Base-by-base conservation (phyloP, 1,140 invertebrate genomes). In the Danaus melanippus region DNA sequence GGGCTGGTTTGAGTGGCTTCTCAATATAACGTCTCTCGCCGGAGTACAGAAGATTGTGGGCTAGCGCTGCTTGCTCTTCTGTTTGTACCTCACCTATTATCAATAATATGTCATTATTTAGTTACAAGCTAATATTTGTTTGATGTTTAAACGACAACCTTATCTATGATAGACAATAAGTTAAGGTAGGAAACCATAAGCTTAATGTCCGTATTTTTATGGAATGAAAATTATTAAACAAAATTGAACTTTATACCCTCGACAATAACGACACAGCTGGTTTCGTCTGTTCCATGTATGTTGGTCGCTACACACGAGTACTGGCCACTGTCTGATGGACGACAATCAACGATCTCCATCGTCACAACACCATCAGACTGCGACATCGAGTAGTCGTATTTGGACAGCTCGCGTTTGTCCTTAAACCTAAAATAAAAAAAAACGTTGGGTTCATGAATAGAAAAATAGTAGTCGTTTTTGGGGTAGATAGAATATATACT, bases 221-320 rank as follows among this genome's bases (percentile, higher is more conserved):
- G 2, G 4, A 32, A 32, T 32, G 21, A 32, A 32, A 32, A 32
- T 32, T 32, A 32, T 32, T 32, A 4, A 32, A 8, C 2, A 32
- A 32, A 32, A 32, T 32, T 32, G 21, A 4, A 4, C 21, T 32
- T 32, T 32, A 32, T 89, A 94, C 97, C 97, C 94, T 99, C 97
- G 71, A 99, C 97, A 71, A 97, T 97, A 32, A 99, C 95, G 58
- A 97, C 94, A 85, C 97, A 98, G 46, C 91, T 93, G 1, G 97
- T 99, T 89, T 98, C 97, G 73, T 98, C 96, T 12, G 92, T 92
- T 66, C 98, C 98, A 62, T 98, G 93, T 12, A 90, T 89, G 84
- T 99, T 99, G 42, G 92, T 93, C 7, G 98, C 98, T 7, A 95
- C 90, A 79, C 97, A 99, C 12, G 91, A 92, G 85, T 99, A 99